phyloP scores from a whole-genome alignment of 1,140 invertebrate species.

The Drosophila ananassae region DNA sequence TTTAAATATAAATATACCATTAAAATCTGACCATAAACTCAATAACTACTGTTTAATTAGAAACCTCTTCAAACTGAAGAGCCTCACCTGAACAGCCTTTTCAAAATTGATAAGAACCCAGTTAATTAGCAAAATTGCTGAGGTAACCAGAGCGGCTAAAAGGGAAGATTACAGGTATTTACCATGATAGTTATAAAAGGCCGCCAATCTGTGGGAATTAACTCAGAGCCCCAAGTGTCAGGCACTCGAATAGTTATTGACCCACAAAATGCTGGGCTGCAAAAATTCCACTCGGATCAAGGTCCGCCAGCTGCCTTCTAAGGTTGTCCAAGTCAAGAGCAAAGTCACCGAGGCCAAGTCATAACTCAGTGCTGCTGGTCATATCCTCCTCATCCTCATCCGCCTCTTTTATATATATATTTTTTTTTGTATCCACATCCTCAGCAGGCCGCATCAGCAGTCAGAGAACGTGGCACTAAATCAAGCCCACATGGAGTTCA shows the following conservation, averaged over 20 bases:
- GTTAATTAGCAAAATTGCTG: neutral
- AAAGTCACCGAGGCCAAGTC: constrained; percentile 69
- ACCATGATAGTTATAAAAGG: constrained; percentile 12
- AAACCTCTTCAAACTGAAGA: neutral
- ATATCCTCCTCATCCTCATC: constrained; percentile 19
- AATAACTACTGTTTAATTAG: constrained; percentile 1
- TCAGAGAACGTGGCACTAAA: constrained; percentile 66
- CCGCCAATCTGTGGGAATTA: constrained; percentile 5
- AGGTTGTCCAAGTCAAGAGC: constrained; percentile 43
- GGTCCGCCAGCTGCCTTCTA: constrained; percentile 24
- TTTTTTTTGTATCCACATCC: neutral
- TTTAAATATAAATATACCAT: neutral
- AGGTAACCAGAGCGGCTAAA: constrained; percentile 4
- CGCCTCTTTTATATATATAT: neutral
- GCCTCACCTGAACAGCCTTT: neutral
- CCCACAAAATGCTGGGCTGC: constrained; percentile 23
- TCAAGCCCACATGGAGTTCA: constrained; percentile 70
- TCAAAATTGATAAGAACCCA: constrained; percentile 3
- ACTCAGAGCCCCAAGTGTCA: neutral
- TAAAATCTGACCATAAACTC: neutral
- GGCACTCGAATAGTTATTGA: constrained; percentile 28
- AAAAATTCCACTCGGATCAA: constrained; percentile 32
- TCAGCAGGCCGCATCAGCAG: constrained; percentile 39
- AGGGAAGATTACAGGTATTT: constrained; percentile 2
- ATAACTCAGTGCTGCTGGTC: constrained; percentile 53